Evolutionary conservation across 2,113 vertebrate species (phyloP).

Genomic region (Thymallus thymallus): DNA sequence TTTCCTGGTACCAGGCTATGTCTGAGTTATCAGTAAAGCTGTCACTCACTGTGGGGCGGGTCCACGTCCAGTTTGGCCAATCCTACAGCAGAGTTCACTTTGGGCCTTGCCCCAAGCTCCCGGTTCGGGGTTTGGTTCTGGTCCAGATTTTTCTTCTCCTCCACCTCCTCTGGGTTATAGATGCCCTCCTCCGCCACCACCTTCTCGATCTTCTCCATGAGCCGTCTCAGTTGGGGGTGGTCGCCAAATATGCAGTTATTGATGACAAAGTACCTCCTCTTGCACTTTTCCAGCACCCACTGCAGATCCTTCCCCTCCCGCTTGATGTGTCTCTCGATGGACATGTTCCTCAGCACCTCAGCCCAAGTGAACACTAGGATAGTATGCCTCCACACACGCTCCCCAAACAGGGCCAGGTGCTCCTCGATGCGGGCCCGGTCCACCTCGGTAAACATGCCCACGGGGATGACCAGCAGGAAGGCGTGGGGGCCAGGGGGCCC

Average conservation of each 20-base stretch:
- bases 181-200: slow-evolving; percentile 70
- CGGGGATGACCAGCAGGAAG: slow-evolving; percentile 74
- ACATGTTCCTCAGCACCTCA: slow-evolving; percentile 61
- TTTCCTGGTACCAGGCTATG: background rate
- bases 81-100: slow-evolving; percentile 60
- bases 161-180: slow-evolving; percentile 47
- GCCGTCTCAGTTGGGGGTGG: slow-evolving; percentile 63
- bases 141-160: slow-evolving; percentile 46
- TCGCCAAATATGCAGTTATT: slow-evolving; percentile 74
- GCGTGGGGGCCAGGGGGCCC: slow-evolving; percentile 71
- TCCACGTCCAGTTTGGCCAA: slow-evolving; percentile 52
- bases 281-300: slow-evolving; percentile 74
- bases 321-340: slow-evolving; percentile 75
- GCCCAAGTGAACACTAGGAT: slow-evolving; percentile 78
- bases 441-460: slow-evolving; percentile 76
- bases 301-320: slow-evolving; percentile 73
- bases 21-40: background rate
- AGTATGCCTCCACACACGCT: slow-evolving; percentile 69
- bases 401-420: slow-evolving; percentile 71
- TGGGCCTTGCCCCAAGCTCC: slow-evolving; percentile 68
- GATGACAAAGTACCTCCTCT: slow-evolving; percentile 71
- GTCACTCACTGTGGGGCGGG: slow-evolving; percentile 60
- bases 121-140: slow-evolving; percentile 41
- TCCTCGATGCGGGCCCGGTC: slow-evolving; percentile 72
- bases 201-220: slow-evolving; percentile 72